These are phyloP conservation scores for Megathymus violae DNA, from an alignment of 1,140 invertebrate species.

Conservation along the genomic window DNA sequence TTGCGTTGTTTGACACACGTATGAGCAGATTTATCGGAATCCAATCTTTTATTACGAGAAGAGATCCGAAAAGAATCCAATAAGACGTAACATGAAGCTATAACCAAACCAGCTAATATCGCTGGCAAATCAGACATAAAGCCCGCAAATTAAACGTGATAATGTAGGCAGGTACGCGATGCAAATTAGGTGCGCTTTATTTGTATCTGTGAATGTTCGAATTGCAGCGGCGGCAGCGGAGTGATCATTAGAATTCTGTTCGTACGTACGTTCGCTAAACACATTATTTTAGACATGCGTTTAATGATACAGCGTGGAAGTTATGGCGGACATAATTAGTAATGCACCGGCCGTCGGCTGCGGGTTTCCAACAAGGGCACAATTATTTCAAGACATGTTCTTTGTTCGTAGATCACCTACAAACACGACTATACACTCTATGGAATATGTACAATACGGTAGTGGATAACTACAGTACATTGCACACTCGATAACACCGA, in stretches of 20 bases:
- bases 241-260: constrained; percentile 31
- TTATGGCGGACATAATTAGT: constrained; percentile 30
- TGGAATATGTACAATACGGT: too few relatives aligned
- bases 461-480: too few relatives aligned
- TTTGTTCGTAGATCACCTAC: constrained; percentile 15
- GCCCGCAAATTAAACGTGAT: constrained; percentile 6
- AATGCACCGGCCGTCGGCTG: constrained; percentile 15
- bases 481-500: too few relatives aligned
- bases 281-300: constrained; percentile 27
- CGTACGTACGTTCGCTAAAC: constrained; percentile 18
- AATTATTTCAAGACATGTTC: constrained; percentile 16
- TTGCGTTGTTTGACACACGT: too few relatives aligned
- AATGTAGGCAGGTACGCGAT: constrained; percentile 8
- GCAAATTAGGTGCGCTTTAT: constrained; percentile 29
- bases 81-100: too few relatives aligned
- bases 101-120: too few relatives aligned
- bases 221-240: constrained; percentile 13
- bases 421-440: too few relatives aligned
- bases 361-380: constrained; percentile 22
- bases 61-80: too few relatives aligned
- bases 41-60: too few relatives aligned
- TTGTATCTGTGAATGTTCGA: constrained; percentile 21
- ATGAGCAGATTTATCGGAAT: too few relatives aligned
- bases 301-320: constrained; percentile 29
- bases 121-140: constrained; percentile 7